Base-by-base conservation (phyloP, 2,888 invertebrate species). In the Cataglyphis cursor region DNA sequence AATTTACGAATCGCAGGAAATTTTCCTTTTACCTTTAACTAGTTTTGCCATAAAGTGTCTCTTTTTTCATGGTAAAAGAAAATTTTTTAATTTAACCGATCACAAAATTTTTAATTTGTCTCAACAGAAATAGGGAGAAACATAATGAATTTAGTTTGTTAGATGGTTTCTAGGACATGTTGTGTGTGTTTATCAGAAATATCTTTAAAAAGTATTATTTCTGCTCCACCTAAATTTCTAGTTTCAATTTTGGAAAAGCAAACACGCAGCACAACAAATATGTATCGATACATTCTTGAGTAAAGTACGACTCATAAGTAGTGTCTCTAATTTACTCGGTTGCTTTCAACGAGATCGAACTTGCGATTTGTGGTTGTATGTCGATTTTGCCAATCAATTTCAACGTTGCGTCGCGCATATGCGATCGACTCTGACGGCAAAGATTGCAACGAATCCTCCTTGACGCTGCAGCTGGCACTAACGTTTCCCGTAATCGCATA, bases 401-500 rank as follows among this genome's bases (percentile, higher is more conserved):
- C 51, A 35, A 18, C 18, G 48, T 72, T 72, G 24, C 24, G 21
- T 74, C 28, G 54, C 35, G 64, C 35, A 64, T 38, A 6, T 35
- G 51, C 15, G 54, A 65, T 54, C 64, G 38, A 15, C 21, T 75
- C 57, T 21, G 41, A 48, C 44, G 15, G 59, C 62, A 24, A 74
- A 51, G 38, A 41, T 74, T 64, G 41, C 38, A 18, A 59, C 21
- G 24, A 75, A 35, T 66, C 51, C 38, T 5, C 57, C 35, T 74
- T 44, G 87, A 85, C 80, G 87, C 87, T 85, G 78, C 81, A 85
- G 61, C 83, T 84, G 86, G 81, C 85, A 89, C 89, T 89, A 89
- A 89, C 88, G 83, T 88, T 89, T 73, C 86, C 61, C 84, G 74
- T 88, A 88, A 86, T 84, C 70, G 88, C 89, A 87, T 86, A 84